These are phyloP conservation scores for Acrocyrtus sp. DNA, from an alignment of 2,888 invertebrate species.

Conservation along the genomic window DNA sequence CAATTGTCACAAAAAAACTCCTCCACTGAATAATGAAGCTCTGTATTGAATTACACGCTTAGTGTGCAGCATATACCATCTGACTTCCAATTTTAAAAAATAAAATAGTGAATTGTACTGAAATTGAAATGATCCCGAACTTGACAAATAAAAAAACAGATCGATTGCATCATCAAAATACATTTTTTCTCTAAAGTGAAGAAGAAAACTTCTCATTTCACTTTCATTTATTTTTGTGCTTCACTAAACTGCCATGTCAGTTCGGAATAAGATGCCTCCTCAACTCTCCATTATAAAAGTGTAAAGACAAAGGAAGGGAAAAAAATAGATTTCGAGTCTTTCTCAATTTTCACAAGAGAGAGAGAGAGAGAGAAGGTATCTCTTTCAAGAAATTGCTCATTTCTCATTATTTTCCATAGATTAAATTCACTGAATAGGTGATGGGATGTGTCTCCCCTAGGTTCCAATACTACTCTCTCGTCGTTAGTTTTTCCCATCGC, in stretches of 20 bases:
- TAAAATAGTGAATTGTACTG: no score
- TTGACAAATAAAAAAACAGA: slow-evolving; percentile 21
- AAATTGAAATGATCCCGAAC: neutral
- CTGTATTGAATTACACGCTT: no score
- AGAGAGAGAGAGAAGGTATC: no score
- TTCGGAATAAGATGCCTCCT: neutral
- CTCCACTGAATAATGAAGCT: no score
- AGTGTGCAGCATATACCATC: neutral
- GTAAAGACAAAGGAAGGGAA: slow-evolving; percentile 43
- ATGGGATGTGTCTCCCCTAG: slow-evolving; percentile 13
- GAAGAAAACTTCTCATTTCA: slow-evolving; percentile 24
- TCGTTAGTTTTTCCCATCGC: neutral
- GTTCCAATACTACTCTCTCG: neutral
- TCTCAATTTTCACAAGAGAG: slow-evolving; percentile 49
- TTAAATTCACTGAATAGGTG: slow-evolving; percentile 53
- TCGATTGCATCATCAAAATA: slow-evolving; percentile 33
- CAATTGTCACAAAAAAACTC: slow-evolving; percentile 34
- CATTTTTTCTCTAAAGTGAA: slow-evolving; percentile 20
- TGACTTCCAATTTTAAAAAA: no score
- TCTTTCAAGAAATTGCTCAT: slow-evolving; percentile 47
- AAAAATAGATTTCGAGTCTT: slow-evolving; percentile 38
- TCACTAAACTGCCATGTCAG: no score
- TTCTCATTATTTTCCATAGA: slow-evolving; percentile 55
- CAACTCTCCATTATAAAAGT: slow-evolving; percentile 2
- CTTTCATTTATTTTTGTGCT: slow-evolving; percentile 26